Evolutionary conservation across 2,888 invertebrate species (phyloP).

Genomic region (Heliconius cydno): DNA sequence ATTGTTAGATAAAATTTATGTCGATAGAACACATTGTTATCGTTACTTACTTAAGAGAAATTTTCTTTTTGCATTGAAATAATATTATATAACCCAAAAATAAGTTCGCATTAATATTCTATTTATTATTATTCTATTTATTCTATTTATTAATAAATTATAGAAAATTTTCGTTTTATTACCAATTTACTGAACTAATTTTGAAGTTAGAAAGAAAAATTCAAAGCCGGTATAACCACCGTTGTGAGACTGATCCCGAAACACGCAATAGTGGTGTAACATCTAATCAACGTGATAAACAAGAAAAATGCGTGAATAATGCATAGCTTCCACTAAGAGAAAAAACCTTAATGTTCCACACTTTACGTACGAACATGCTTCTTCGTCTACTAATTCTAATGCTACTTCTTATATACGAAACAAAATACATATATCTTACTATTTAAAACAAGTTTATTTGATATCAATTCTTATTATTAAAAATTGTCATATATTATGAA

Average conservation of each 20-base stretch:
- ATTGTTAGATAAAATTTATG: slow-evolving; percentile 52
- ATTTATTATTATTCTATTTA: slow-evolving; percentile 18
- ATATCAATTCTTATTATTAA: neutral
- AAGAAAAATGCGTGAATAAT: slow-evolving; percentile 71
- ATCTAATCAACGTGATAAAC: slow-evolving; percentile 64
- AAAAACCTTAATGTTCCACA: slow-evolving; percentile 48
- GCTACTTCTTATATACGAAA: slow-evolving; percentile 33
- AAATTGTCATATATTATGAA: neutral
- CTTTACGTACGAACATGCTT: slow-evolving; percentile 38
- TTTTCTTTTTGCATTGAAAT: neutral
- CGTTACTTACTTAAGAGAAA: neutral
- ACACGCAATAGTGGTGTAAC: slow-evolving; percentile 69
- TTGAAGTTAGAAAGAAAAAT: slow-evolving; percentile 41
- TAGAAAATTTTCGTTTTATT: slow-evolving; percentile 36
- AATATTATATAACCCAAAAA: neutral
- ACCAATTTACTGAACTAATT: slow-evolving; percentile 38
- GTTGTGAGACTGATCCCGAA: slow-evolving; percentile 55
- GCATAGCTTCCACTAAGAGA: slow-evolving; percentile 57
- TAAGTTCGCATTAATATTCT: slow-evolving; percentile 8
- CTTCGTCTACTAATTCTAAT: slow-evolving; percentile 42
- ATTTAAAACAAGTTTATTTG: neutral
- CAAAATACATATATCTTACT: neutral
- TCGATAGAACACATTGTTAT: slow-evolving; percentile 38
- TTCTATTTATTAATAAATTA: slow-evolving; percentile 17
- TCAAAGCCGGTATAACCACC: slow-evolving; percentile 44